phyloP scores from a whole-genome alignment of 2,888 invertebrate genomes.

The Pseudolycoriella hygida region DNA sequence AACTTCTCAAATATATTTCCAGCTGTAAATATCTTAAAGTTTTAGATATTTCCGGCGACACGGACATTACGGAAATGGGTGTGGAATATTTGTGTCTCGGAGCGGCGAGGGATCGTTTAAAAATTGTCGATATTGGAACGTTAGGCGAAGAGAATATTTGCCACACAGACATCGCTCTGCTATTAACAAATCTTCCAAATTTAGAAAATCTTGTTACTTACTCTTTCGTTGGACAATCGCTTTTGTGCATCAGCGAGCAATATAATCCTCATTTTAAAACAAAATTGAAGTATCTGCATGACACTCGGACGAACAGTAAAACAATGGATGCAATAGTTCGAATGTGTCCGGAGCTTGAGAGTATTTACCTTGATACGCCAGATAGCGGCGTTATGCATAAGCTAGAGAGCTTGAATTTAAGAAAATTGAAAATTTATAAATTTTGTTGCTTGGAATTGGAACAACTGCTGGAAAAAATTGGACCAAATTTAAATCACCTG shows the following conservation, averaged over 20 bases:
- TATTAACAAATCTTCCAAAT: slow-evolving; percentile 44
- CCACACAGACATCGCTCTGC: slow-evolving; percentile 41
- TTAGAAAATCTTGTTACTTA: slow-evolving; percentile 46
- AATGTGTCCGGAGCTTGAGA: slow-evolving; percentile 43
- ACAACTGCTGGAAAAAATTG: slow-evolving; percentile 36
- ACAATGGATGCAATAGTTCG: slow-evolving; percentile 40
- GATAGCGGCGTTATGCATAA: slow-evolving; percentile 34
- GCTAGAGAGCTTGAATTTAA: slow-evolving; percentile 33
- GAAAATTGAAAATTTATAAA: slow-evolving; percentile 42
- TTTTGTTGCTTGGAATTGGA: slow-evolving; percentile 42
- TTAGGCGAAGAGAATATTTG: slow-evolving; percentile 51
- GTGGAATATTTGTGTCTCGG: slow-evolving; percentile 38
- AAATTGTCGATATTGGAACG: slow-evolving; percentile 48
- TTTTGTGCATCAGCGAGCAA: slow-evolving; percentile 35
- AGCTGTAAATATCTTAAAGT: slow-evolving; percentile 38
- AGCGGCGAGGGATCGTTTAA: slow-evolving; percentile 35
- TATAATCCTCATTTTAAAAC: slow-evolving; percentile 38
- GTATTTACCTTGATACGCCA: slow-evolving; percentile 45
- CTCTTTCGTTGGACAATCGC: slow-evolving; percentile 45
- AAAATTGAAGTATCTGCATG: slow-evolving; percentile 49
- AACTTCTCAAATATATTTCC: slow-evolving; percentile 40
- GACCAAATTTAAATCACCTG: slow-evolving; percentile 34
- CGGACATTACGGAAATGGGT: slow-evolving; percentile 46
- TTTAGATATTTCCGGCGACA: slow-evolving; percentile 51
- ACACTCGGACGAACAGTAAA: slow-evolving; percentile 39